Evolutionary conservation across 2,888 invertebrate genomes (phyloP), one percentile per base, ranked within the genome.

Genomic region (Amphipoea lucens): DNA sequence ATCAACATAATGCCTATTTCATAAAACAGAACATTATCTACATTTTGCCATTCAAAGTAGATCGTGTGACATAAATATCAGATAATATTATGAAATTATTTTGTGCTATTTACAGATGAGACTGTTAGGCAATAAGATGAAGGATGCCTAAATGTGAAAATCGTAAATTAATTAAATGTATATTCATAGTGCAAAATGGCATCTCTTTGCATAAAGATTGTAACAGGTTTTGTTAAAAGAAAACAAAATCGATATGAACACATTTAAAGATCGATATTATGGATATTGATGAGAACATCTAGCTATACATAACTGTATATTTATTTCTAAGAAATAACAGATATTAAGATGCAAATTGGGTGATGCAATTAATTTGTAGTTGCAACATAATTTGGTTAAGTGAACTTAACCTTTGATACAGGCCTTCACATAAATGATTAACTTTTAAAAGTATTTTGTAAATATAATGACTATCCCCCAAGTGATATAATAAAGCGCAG

Each of bases 61-160:
- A 23, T 29, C n/a, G 14, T 20, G n/a, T 42, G 36, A 63, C 42
- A 36, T 42, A n/a, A 40, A 48, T 57, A 48, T 71, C 54, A 65
- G 17, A 20, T 40, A 14, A n/a, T 75, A 57, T 73, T 69, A 57
- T 23, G n/a, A 84, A 72, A 72, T 36, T 36, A 48, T n/a, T 48
- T 23, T 29, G 5, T 36, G 5, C 60, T 76, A 74, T 76, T 29
- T 23, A 67, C 14, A 67, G 51, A 66, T 68, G 11, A 45, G 6
- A 60, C 42, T 42, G 36, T 57, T 77, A 62, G 36, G 60, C 42
- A 85, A 82, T 70, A n/a, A 70, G 23, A 51, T 67, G 66, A 86
- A 82, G 75, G 76, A 23, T 60, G 51, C 40, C 3, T 36, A 81
- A 83, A 83, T 85, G 81, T 86, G 78, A 85, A 84, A 78, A 81